phyloP scores from a whole-genome alignment of 1,140 invertebrate species.

The Drosophila prosaltans region DNA sequence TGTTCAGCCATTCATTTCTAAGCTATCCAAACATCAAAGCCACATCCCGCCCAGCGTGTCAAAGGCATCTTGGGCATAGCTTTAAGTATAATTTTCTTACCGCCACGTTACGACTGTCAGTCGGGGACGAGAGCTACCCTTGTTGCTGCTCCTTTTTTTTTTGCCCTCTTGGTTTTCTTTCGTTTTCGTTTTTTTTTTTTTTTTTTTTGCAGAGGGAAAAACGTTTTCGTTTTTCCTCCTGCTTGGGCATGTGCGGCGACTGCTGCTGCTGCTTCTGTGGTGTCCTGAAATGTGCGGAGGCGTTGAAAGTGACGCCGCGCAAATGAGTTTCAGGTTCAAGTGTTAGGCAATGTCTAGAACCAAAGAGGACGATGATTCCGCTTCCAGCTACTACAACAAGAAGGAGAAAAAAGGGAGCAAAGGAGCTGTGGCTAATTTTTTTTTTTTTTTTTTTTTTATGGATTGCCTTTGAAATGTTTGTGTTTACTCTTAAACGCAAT shows the following conservation, averaged over 20 bases:
- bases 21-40: slow-evolving; percentile 66
- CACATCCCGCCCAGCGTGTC: slow-evolving; percentile 65
- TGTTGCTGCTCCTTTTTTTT: slow-evolving; percentile 7
- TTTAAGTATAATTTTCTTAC: slow-evolving; percentile 69
- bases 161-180: not conserved
- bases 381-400: slow-evolving; percentile 28
- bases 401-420: not conserved
- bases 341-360: slow-evolving; percentile 37
- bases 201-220: slow-evolving; percentile 2
- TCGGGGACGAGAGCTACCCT: slow-evolving; percentile 4
- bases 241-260: slow-evolving; percentile 21
- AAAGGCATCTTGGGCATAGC: slow-evolving; percentile 70
- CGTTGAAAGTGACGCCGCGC: slow-evolving; percentile 46
- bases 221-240: slow-evolving; percentile 30
- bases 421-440: slow-evolving; percentile 61
- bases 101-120: slow-evolving; percentile 41
- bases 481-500: slow-evolving; percentile 4
- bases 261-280: not conserved
- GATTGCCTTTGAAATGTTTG: slow-evolving; percentile 46
- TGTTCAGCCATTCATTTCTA: slow-evolving; percentile 14
- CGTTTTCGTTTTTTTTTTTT: slow-evolving; percentile 22
- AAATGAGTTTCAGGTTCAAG: slow-evolving; percentile 66
- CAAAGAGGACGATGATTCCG: slow-evolving; percentile 19
- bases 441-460: slow-evolving; percentile 49
- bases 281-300: slow-evolving; percentile 14